Percentiles rank a stretch among this genome's conserved stretches.
Conservation (phyloP, 2,797 vertebrate species). For the Urophycis tenuis region DNA sequence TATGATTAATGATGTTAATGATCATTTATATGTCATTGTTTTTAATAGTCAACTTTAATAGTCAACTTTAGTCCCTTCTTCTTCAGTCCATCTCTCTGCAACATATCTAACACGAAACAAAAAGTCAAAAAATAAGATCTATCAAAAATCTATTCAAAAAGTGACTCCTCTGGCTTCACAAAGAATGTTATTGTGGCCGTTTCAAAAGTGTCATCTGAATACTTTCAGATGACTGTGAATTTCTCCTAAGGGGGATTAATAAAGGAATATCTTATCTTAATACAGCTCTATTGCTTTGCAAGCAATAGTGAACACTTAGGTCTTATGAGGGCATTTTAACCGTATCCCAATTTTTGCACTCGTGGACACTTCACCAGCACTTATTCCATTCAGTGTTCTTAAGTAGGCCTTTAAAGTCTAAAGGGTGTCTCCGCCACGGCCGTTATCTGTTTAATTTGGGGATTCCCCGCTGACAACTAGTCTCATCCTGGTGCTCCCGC, state of each 20-base stretch:
- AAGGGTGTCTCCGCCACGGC: background rate
- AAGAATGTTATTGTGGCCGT: background rate
- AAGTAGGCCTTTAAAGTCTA: background rate
- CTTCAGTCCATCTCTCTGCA: too few species aligned
- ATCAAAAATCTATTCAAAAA: background rate
- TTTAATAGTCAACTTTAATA: too few species aligned
- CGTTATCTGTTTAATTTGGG: constrained; percentile 22
- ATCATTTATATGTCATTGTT: background rate
- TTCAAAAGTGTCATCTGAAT: too few species aligned
- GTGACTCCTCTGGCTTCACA: background rate
- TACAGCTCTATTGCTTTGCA: background rate
- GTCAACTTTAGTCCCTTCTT: too few species aligned
- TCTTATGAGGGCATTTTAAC: background rate
- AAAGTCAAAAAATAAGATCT: too few species aligned
- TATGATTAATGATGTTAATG: too few species aligned
- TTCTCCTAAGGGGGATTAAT: too few species aligned
- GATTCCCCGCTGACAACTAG: constrained; percentile 37
- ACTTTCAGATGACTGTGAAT: too few species aligned
- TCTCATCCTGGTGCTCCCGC: constrained; percentile 44
- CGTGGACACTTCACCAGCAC: background rate
- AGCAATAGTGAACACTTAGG: background rate
- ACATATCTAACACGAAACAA: too few species aligned
- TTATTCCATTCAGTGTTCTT: background rate
- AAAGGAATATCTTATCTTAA: too few species aligned
- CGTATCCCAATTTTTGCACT: background rate